Evolutionary conservation across 1,140 invertebrate genomes (phyloP).

Genomic region (Mya arenaria): DNA sequence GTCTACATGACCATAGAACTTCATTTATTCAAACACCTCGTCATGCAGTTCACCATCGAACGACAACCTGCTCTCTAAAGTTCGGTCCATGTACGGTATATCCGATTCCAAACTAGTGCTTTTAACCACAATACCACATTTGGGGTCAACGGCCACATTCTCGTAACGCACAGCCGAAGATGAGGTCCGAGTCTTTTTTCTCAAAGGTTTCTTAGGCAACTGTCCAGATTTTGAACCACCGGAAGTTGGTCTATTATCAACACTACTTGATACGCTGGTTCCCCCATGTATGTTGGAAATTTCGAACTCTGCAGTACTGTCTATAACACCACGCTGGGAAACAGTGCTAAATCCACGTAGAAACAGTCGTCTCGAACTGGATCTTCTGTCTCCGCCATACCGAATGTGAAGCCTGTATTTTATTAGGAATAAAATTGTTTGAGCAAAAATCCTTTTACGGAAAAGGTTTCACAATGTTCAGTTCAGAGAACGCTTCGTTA

Average conservation of each 20-base stretch:
- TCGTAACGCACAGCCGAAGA: constrained; percentile 37
- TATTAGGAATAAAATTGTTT: no score
- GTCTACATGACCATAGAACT: no score
- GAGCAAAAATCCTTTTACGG: no score
- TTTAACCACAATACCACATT: constrained; percentile 36
- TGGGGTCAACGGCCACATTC: constrained; percentile 27
- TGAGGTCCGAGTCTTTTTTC: constrained; percentile 17
- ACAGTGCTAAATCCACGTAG: constrained; percentile 39
- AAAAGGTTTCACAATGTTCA: no score
- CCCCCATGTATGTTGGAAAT: constrained; percentile 6
- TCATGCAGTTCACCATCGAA: constrained; percentile 37
- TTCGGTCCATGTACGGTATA: constrained; percentile 38
- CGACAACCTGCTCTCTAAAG: constrained; percentile 32
- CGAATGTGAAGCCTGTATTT: no score
- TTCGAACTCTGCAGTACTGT: constrained; percentile 50
- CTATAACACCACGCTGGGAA: constrained; percentile 29
- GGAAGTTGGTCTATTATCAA: background rate
- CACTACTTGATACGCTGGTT: background rate
- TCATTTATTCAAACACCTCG: background rate
- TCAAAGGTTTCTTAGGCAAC: constrained; percentile 40
- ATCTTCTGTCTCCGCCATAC: background rate
- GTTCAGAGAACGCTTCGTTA: no score
- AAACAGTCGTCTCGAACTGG: constrained; percentile 11
- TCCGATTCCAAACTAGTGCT: constrained; percentile 30
- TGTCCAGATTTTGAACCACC: constrained; percentile 1